Evolutionary conservation across 2,888 invertebrate species (phyloP), one percentile per base, ranked within the genome.

Genomic region (Strigamia crassipes): DNA sequence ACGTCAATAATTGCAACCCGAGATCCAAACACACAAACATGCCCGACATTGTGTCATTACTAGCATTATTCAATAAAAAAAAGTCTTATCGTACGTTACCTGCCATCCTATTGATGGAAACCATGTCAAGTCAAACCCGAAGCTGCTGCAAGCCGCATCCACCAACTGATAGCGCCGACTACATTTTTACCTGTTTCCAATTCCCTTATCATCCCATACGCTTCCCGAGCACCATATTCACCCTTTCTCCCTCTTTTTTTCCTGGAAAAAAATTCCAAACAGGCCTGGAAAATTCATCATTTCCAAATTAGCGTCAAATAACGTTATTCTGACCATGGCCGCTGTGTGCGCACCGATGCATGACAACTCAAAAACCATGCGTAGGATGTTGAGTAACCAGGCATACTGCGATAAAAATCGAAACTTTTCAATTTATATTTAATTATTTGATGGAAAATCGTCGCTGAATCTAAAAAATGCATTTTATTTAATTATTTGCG

Each of bases 261-360:
- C 23, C 23, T 66, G 5, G 61, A 21, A 66, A 66, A 66, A 66
- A 61, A 18, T 61, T 66, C 61, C 61, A 23, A 23, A 21, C 61
- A 66, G 61, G 23, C 21, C 46, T 66, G 61, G 61, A 66, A 66
- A 66, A 66, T 66, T 66, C 61, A 66, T 66, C 61, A 66, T 66
- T 66, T 66, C 61, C 61, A 66, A 66, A 66, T 66, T 66, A 66
- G 61, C 61, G 61, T 66, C 61, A 66, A 66, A 66, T 66, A 18
- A 66, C 61, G 23, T 66, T 46, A 46, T 66, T 66, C 61, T 66
- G 61, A 23, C 61, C 61, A 18, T 66, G 61, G 61, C 18, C 21
- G 61, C 61, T 66, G 61, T 66, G 61, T 18, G 51, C 61, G 61
- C 61, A 23, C 61, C 61, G 61, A 21, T 66, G 61, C 61, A 66